Evolutionary conservation across 2,113 vertebrate species (phyloP).

Genomic region (Tursiops truncatus): DNA sequence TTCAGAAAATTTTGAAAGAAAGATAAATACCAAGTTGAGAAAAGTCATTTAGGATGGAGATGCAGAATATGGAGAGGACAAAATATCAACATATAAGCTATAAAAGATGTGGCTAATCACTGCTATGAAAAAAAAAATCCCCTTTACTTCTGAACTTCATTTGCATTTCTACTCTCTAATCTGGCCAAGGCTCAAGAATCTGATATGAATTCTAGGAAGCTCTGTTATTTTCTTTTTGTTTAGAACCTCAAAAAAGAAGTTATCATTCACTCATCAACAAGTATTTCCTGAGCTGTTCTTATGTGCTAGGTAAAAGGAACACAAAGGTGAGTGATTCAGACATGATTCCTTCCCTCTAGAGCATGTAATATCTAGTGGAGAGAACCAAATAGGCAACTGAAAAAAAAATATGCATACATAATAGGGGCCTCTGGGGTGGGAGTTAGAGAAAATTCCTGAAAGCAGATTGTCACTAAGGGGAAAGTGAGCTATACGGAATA

Average conservation of each 20-base stretch:
- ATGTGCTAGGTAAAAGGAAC: not conserved
- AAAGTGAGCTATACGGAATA: not conserved
- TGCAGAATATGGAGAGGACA: not conserved
- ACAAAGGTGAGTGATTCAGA: not conserved
- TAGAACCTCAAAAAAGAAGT: constrained; percentile 11
- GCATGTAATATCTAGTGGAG: not conserved
- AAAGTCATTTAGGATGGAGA: constrained; percentile 11
- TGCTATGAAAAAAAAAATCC: not conserved
- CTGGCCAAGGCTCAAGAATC: not conserved
- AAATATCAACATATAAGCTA: not conserved
- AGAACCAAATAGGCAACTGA: not conserved
- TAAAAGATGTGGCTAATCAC: not conserved
- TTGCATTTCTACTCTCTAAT: not conserved
- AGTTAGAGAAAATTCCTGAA: not conserved
- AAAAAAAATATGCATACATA: not conserved
- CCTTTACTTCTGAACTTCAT: not conserved
- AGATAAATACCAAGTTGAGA: not conserved
- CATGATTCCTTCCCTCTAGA: not conserved
- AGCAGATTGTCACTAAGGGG: not conserved
- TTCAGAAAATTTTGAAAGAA: not conserved
- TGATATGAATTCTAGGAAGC: constrained; percentile 26
- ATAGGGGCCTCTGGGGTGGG: not conserved
- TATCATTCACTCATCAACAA: constrained; percentile 14
- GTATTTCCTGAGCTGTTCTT: constrained; percentile 26
- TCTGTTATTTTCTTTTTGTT: not conserved